Base-by-base conservation (phyloP, 2,888 invertebrate genomes). In the Odontomyia ornata region DNA sequence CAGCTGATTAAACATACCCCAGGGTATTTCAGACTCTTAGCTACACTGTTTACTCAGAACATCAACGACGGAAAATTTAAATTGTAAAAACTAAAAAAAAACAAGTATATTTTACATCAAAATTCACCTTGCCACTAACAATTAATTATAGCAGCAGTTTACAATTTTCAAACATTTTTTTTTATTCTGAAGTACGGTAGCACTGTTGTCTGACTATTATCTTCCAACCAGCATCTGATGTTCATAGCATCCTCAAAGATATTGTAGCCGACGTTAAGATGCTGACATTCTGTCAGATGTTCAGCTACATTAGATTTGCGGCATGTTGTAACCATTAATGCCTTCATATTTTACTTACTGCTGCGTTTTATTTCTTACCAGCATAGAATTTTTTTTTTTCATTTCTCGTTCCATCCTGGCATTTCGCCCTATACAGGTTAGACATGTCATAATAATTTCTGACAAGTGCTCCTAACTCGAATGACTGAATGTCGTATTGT, bases 311-410 rank as follows among this genome's bases (percentile, higher is more conserved):
- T 72, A 72, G 57, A 56, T 28, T 72, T 72, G 52, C 18, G 60
- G 36, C 57, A 60, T 73, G 36, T 73, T 73, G 57, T 25, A 73
- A 47, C 27, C 57, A 60, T 73, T 73, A 73, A 60, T 73, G 73
- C 36, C 60, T 57, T 30, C 60, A 73, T 43, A 23, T 57, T 60
- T 73, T 60, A 21, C 27, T 73, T 43, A 3, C 28, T 21, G 28
- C 56, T 73, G 18, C 30, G n/a, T 52, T 27, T 56, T 56, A 56
- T 56, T 72, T 18, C 52, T 27, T 64, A 9, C 36, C 9, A 36
- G 11, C 36, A 36, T 36, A 9, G 9, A 3, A 36, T 36, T 36
- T 36, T 36, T 36, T 36, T 36, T 36, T 36, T 36, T 36, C 36
- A 3, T 5, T 36, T 36, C 9, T 36, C 36, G 5, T 3, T 36